Percentiles rank a stretch among this genome's conserved stretches.
These are phyloP conservation scores for Trichonephila inaurata DNA, from an alignment of 1,140 invertebrate species.

Conservation along the genomic window DNA sequence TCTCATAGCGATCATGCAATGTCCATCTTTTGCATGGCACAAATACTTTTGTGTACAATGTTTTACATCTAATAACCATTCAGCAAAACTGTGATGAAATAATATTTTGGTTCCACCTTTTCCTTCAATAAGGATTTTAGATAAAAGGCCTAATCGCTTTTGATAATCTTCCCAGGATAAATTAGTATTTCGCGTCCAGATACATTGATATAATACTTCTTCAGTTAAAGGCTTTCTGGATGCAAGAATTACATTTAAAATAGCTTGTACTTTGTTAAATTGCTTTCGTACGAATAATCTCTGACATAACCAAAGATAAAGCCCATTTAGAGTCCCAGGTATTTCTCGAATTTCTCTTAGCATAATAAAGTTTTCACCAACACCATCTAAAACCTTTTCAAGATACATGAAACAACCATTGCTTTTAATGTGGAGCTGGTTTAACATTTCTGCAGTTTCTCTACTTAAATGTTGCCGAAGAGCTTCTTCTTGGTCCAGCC, in stretches of 20 bases:
- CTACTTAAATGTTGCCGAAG: conserved; percentile 89
- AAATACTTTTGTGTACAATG: conserved; percentile 97
- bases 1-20: conserved; percentile 93
- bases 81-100: conserved; percentile 95
- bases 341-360: conserved; percentile 92
- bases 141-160: conserved; percentile 88
- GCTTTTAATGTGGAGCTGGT: conserved; percentile 97
- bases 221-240: conserved; percentile 91
- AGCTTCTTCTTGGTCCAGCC: conserved; percentile 91
- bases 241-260: conserved; percentile 93
- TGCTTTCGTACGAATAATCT: conserved; percentile 93
- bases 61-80: conserved; percentile 97
- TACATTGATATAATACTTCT: conserved; percentile 88
- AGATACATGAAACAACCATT: conserved; percentile 97
- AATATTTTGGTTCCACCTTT: conserved; percentile 86
- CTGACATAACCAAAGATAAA: conserved; percentile 97
- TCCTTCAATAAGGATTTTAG: conserved; percentile 86
- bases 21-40: conserved; percentile 92
- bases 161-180: conserved; percentile 92
- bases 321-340: conserved; percentile 95
- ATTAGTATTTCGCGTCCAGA: conserved; percentile 89
- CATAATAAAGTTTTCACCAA: conserved; percentile 95
- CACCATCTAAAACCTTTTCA: conserved; percentile 95
- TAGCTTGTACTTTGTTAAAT: conserved; percentile 91
- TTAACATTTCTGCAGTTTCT: conserved; percentile 95